A percentile compares a stretch with the other conserved stretches of the same genome.
phyloP scores from a whole-genome alignment of 35 echinoderm and acorn worm genomes.

The Antedon bifida region DNA sequence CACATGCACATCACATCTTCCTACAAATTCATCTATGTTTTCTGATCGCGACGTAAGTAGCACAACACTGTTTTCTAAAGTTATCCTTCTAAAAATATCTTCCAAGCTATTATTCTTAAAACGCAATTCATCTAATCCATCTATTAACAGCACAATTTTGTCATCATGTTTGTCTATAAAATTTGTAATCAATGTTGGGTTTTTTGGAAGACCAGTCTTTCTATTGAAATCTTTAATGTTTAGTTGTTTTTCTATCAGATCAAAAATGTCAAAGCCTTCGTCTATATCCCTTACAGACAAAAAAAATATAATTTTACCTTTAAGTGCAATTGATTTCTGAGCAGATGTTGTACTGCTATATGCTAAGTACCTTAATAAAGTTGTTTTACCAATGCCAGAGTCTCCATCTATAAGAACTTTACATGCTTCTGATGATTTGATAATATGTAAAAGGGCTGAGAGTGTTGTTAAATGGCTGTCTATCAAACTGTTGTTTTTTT shows the following conservation, averaged over 20 bases:
- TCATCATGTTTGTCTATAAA: background rate
- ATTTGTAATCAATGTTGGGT: background rate
- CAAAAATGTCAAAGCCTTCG: background rate
- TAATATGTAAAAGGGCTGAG: background rate
- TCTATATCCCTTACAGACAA: background rate
- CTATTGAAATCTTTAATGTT: too few species aligned
- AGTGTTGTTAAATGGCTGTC: background rate
- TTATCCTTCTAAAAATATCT: background rate
- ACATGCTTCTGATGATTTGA: background rate
- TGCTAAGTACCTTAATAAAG: background rate
- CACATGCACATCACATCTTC: background rate
- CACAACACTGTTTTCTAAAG: background rate
- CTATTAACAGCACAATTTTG: background rate
- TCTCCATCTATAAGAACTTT: background rate
- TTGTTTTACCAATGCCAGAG: background rate
- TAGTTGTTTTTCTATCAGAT: background rate
- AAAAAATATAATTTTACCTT: background rate
- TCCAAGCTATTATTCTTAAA: background rate
- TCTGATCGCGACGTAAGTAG: background rate
- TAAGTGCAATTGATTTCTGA: background rate
- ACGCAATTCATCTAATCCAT: background rate
- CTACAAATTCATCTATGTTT: background rate
- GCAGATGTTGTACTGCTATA: background rate
- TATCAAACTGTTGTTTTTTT: background rate
- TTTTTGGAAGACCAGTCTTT: background rate